Conservation (phyloP, 1,140 invertebrate species). For the Trichonephila clavipes region DNA sequence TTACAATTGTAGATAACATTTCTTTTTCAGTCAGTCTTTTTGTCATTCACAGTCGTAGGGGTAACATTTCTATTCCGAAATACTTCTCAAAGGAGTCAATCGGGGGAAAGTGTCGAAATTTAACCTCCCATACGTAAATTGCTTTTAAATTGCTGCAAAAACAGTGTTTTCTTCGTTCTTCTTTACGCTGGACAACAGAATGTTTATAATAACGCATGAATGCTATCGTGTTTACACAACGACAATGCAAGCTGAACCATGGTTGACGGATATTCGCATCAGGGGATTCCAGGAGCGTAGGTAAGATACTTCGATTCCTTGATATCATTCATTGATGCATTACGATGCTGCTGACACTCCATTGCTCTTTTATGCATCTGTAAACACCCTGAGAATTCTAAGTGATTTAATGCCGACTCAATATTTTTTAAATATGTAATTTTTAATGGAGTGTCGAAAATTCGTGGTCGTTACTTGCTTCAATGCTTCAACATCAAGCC, state of each 20-base stretch:
- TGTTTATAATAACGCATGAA: not conserved
- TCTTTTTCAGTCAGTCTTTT: too few species aligned
- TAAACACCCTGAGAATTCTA: slow-evolving; percentile 8
- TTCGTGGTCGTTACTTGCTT: not conserved
- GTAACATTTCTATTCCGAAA: too few species aligned
- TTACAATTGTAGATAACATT: too few species aligned
- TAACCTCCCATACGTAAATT: too few species aligned
- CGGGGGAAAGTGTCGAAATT: too few species aligned
- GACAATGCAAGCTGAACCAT: not conserved
- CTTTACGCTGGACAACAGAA: not conserved
- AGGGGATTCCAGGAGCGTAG: not conserved
- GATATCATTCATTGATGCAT: not conserved
- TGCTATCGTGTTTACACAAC: slow-evolving; percentile 4
- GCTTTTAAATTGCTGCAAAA: too few species aligned
- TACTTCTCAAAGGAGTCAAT: too few species aligned
- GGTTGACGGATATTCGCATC: slow-evolving; percentile 13
- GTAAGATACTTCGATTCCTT: not conserved
- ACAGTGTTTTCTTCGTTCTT: too few species aligned
- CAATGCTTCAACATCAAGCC: not conserved
- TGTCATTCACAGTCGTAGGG: too few species aligned
- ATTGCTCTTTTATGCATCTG: slow-evolving; percentile 9
- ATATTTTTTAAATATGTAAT: not conserved
- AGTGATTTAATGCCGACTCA: slow-evolving; percentile 9
- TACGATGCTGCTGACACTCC: not conserved
- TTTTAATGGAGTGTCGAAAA: not conserved